These are phyloP conservation scores for Corella eumyota DNA, from an alignment of 23 tunicate species.

Conservation along the genomic window DNA sequence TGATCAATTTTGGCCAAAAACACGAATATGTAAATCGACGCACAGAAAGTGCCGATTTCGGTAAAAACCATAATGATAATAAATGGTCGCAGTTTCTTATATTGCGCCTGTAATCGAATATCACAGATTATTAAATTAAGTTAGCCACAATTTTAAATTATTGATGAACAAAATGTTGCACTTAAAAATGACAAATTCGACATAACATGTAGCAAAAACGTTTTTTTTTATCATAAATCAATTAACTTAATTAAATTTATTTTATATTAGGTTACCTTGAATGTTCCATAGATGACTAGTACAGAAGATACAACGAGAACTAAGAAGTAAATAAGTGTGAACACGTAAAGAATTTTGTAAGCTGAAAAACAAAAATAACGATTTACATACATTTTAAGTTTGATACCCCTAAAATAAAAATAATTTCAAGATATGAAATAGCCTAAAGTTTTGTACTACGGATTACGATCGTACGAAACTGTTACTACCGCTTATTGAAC, in stretches of 20 bases:
- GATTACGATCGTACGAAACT: too few relatives aligned
- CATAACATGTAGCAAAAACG: background rate
- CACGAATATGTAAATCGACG: slow-evolving; percentile 49
- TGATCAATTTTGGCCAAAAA: slow-evolving; percentile 45
- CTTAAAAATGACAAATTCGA: too few relatives aligned
- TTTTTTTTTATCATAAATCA: too few relatives aligned
- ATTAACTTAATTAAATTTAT: background rate
- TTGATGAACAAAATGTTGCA: background rate
- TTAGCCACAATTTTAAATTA: background rate
- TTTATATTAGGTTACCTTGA: slow-evolving; percentile 26
- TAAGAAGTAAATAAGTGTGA: slow-evolving; percentile 14
- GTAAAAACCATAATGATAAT: slow-evolving; percentile 26
- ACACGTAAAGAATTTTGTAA: slow-evolving; percentile 45
- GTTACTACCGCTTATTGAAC: too few relatives aligned
- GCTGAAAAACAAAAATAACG: slow-evolving; percentile 18
- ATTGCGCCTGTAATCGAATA: slow-evolving; percentile 33
- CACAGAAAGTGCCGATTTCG: slow-evolving; percentile 26
- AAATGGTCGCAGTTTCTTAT: slow-evolving; percentile 28
- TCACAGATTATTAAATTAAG: background rate
- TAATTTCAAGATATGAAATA: too few relatives aligned
- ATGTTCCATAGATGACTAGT: slow-evolving; percentile 66
- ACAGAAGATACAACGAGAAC: slow-evolving; percentile 26
- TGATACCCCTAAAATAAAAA: background rate
- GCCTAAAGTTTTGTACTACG: too few relatives aligned
- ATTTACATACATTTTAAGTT: background rate